phyloP scores from a whole-genome alignment of 2,113 vertebrate species.

The Saguinus imperator region DNA sequence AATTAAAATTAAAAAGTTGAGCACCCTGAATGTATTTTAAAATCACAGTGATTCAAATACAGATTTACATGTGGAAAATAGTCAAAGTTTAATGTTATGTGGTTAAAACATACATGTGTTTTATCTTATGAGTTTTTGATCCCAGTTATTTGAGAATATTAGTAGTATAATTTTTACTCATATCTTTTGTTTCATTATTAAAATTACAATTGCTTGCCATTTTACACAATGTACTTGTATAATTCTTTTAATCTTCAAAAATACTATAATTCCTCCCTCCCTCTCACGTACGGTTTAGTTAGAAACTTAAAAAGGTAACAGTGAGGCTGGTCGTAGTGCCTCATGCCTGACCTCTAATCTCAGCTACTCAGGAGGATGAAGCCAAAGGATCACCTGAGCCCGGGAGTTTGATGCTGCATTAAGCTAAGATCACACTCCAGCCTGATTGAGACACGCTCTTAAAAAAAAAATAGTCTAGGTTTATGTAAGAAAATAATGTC shows the following conservation, averaged over 20 bases:
- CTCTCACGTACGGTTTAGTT: not conserved
- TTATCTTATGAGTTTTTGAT: not conserved
- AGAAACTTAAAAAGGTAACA: not conserved
- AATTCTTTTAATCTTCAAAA: not conserved
- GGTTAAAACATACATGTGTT: not conserved
- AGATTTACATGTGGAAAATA: constrained; percentile 16
- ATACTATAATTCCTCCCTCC: not conserved
- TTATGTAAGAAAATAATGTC: not conserved
- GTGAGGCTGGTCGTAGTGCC: not conserved
- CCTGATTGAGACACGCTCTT: no score
- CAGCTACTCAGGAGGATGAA: no score
- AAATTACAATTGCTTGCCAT: not conserved
- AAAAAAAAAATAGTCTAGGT: not conserved
- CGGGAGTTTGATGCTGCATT: no score
- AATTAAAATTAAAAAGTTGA: not conserved
- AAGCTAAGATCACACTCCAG: no score
- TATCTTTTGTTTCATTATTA: constrained; percentile 3
- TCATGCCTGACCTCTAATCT: no score
- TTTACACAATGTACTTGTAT: not conserved
- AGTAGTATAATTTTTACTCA: not conserved
- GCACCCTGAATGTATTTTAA: not conserved
- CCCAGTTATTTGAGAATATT: not conserved
- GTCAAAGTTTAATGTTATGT: not conserved
- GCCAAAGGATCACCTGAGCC: no score
- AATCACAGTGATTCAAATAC: not conserved